Base-by-base conservation (phyloP, 2,797 vertebrate genomes). In the Muscicapa comitata region DNA sequence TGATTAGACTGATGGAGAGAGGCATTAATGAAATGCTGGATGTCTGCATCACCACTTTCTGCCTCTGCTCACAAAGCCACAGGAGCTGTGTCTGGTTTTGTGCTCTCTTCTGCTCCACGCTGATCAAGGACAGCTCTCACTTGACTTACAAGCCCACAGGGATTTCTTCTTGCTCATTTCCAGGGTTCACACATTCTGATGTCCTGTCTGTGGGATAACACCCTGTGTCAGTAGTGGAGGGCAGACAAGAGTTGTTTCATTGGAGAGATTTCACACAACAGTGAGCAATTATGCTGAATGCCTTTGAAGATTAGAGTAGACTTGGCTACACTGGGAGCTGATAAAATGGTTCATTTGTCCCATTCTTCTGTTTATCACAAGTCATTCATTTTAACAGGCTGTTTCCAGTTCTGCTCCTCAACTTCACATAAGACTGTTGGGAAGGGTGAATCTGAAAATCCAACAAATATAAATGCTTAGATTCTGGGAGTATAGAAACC, bases 271-370 rank as follows among this genome's bases (percentile, higher is more conserved):
- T 93, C 84, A 94, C 84, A 79, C 28, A 58, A 14, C n/a, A 61
- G 20, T 83, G 73, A 91, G 15, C 25, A 76, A 71, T 93, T 85
- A 48, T 93, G 91, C 74, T 62, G 66, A 78, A 66, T 77, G 57
- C 17, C 45, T 96, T 91, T 94, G 68, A 93, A 91, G 53, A 81
- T 2, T 76, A 66, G 62, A 42, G 71, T 59, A 43, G 79, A 51
- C 54, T 72, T 83, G 75, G 20, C 67, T 87, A 45, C 24, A 24
- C 38, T 55, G 45, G 59, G 82, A 88, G 28, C 23, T 87, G 86
- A 82, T 90, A 72, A 94, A 96, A 95, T 42, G 53, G 20, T 94
- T 92, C 51, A 82, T 91, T 96, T 95, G 68, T 73, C 61, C 35
- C 57, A 68, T 91, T 94, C 70, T 88, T 86, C 67, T 62, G 31